Percentiles rank a stretch among this genome's conserved stretches.
Evolutionary conservation across 2,113 vertebrate genomes (phyloP).

Genomic region (Ginglymostoma cirratum): DNA sequence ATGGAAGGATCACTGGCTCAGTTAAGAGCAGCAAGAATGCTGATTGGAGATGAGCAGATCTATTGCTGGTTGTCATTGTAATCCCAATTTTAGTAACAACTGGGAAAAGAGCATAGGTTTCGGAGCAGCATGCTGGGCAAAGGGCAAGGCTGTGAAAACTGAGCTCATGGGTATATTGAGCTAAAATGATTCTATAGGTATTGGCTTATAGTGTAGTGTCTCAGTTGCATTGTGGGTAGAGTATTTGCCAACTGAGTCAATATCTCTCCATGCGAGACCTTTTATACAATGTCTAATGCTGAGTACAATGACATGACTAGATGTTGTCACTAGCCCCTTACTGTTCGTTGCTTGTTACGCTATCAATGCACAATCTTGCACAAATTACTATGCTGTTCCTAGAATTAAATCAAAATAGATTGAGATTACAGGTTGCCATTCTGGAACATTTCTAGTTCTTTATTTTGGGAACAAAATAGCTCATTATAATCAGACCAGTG

Average conservation of each 20-base stretch:
- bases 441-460: neutral
- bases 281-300: neutral
- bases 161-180: neutral
- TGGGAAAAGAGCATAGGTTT: neutral
- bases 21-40: neutral
- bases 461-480: neutral
- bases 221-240: neutral
- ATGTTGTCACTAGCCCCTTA: neutral
- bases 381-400: neutral
- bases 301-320: too few relatives aligned
- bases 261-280: neutral
- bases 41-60: neutral
- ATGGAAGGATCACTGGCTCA: neutral
- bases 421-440: constrained; percentile 6
- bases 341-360: too few relatives aligned
- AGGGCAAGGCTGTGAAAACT: neutral
- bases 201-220: neutral
- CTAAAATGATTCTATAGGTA: neutral
- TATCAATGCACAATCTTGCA: neutral
- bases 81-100: neutral
- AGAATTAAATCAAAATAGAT: neutral
- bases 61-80: neutral
- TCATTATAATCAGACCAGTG: neutral
- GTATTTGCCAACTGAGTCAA: neutral
- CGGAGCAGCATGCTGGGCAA: neutral